Evolutionary conservation across 2,113 vertebrate species (phyloP), one percentile per base, ranked within the genome.

Genomic region (Papio anubis): DNA sequence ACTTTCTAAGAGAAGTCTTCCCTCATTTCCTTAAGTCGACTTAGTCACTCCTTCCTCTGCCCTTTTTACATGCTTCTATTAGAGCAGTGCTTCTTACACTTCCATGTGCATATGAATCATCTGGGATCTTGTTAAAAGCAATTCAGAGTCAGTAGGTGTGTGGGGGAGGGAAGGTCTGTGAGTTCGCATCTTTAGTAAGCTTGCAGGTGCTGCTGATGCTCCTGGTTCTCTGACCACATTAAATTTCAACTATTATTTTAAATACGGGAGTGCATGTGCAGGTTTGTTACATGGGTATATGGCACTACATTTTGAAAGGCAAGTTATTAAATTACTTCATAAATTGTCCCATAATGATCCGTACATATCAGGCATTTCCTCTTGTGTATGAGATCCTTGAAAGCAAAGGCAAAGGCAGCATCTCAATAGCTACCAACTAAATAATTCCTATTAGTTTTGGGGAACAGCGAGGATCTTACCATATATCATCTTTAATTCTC

Each of bases 101-200:
- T 52, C 1, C 55, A 3, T 25, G 21, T 43, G 14, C 17, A 6
- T 6, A 21, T 3, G n/a, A 86, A 75, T 68, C 76, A 61, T 52
- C n/a, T 30, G 79, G 79, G 82, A 70, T 79, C 40, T 72, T 93
- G 61, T 45, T 45, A 93, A 95, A 83, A 76, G 92, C 55, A 90
- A 50, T 38, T 61, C 32, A 48, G 79, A 83, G 40, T 92, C 76
- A 55, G 85, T 35, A 38, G 43, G 66, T 66, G 16, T 55, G 11
- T 7, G 8, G 0, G 50, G 48, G 20, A 16, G 25, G 40, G 57
- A 5, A 52, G 8, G 21, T 27, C 72, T 92, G 32, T n/a, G 66
- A 88, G 57, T 73, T 6, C 80, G 40, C 35, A 57, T 82, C 59
- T 79, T 68, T 73, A 66, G 59, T n/a, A 45, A 43, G 21, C 25